Percentiles rank a stretch among this genome's conserved stretches.
Evolutionary conservation across 2,113 vertebrate genomes (phyloP).

Genomic region (Cromileptes altivelis): DNA sequence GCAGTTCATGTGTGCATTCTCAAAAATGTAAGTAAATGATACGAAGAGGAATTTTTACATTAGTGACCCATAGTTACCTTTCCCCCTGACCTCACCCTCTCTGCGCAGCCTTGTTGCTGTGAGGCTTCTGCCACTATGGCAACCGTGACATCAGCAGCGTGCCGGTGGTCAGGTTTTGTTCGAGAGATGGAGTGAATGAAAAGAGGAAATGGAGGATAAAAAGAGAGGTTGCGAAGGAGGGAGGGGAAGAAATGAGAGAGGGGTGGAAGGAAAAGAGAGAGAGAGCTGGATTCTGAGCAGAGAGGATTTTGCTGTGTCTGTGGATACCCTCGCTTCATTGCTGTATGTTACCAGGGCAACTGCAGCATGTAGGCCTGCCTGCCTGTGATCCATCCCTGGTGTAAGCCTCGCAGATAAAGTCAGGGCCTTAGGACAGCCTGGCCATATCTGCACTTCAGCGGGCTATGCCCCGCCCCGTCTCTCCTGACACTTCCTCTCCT

Average conservation of each 20-base stretch:
- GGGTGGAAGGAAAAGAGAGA: slow-evolving; percentile 43
- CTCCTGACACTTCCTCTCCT: slow-evolving; percentile 1
- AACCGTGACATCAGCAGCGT: slow-evolving; percentile 85
- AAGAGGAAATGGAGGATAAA: slow-evolving; percentile 72
- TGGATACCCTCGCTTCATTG: slow-evolving; percentile 55
- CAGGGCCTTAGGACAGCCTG: slow-evolving; percentile 50
- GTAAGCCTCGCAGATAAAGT: slow-evolving; percentile 53
- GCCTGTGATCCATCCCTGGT: slow-evolving; percentile 48
- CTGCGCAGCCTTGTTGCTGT: slow-evolving; percentile 55
- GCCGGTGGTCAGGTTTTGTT: slow-evolving; percentile 79
- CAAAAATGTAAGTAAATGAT: slow-evolving; percentile 19
- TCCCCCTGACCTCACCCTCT: slow-evolving; percentile 71
- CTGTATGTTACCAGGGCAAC: slow-evolving; percentile 80
- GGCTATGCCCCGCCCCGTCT: slow-evolving; percentile 15
- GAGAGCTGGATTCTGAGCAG: slow-evolving; percentile 18
- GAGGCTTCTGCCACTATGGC: slow-evolving; percentile 83
- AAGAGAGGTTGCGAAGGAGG: slow-evolving; percentile 44
- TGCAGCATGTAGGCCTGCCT: slow-evolving; percentile 55
- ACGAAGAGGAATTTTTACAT: slow-evolving; percentile 40
- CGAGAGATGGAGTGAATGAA: slow-evolving; percentile 65
- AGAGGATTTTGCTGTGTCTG: slow-evolving; percentile 43
- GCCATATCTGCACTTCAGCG: slow-evolving; percentile 48
- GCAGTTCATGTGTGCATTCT: not conserved
- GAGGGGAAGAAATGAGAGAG: slow-evolving; percentile 51
- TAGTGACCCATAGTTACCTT: slow-evolving; percentile 78